These are phyloP conservation scores for Lochmaea crataegi DNA, from an alignment of 2,888 invertebrate species.

Conservation along the genomic window DNA sequence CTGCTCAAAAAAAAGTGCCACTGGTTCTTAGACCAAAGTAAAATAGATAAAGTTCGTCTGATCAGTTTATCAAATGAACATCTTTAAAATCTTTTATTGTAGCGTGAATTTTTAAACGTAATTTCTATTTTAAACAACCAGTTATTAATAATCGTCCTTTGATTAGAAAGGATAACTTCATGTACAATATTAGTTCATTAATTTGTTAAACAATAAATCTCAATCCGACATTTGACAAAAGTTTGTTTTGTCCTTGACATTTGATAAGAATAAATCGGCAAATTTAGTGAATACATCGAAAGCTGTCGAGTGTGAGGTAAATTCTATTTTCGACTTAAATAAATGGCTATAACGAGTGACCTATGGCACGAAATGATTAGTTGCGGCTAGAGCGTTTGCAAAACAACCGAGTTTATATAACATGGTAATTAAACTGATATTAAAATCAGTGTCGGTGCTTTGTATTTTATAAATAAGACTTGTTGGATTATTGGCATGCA, in stretches of 20 bases:
- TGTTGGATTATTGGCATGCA: too few species aligned
- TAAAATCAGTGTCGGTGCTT: too few species aligned
- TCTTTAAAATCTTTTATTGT: too few species aligned
- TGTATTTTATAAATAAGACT: too few species aligned
- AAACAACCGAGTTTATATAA: constrained; percentile 17
- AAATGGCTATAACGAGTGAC: constrained; percentile 17
- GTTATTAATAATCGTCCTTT: neutral
- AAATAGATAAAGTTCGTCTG: too few species aligned
- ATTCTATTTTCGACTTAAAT: constrained; percentile 24
- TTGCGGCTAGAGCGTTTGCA: neutral
- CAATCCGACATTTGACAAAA: constrained; percentile 2
- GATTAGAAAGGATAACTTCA: neutral
- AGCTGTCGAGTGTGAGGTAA: constrained; percentile 21
- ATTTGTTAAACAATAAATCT: constrained; percentile 6
- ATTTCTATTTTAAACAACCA: neutral
- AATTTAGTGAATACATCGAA: constrained; percentile 4
- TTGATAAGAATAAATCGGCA: neutral
- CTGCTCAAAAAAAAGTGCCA: too few species aligned
- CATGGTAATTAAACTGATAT: neutral
- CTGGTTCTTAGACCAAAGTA: too few species aligned
- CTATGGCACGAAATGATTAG: constrained; percentile 13
- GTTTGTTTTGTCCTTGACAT: constrained; percentile 11
- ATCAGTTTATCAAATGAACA: too few species aligned
- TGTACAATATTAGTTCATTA: constrained; percentile 4
- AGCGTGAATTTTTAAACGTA: neutral